These are phyloP conservation scores for Apostichopus japonicus DNA, from an alignment of 35 echinoderm and acorn worm genomes.

Conservation along the genomic window DNA sequence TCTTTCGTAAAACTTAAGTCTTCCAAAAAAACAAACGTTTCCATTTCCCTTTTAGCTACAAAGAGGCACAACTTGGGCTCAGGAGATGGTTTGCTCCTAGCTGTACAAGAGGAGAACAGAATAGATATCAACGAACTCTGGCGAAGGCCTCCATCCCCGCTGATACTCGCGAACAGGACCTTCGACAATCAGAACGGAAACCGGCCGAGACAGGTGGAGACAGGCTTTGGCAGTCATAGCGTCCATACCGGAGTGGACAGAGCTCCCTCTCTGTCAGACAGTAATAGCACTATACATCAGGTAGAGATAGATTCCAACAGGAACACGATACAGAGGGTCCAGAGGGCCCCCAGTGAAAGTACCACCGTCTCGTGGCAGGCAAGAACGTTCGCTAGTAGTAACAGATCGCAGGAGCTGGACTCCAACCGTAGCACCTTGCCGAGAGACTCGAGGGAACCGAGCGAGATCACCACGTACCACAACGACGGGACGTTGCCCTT, in stretches of 20 bases:
- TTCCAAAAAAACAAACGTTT: no score
- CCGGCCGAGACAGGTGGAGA: conserved; percentile 7
- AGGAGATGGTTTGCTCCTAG: conserved; percentile 55
- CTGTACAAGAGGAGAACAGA: conserved; percentile 71
- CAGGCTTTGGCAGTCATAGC: conserved; percentile 21
- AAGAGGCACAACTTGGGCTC: conserved; percentile 43
- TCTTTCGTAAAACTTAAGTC: background rate
- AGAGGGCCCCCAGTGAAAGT: conserved; percentile 50
- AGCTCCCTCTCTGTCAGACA: conserved; percentile 14
- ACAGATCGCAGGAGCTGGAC: conserved; percentile 52
- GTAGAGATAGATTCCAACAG: conserved; percentile 63
- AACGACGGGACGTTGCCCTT: conserved; percentile 50
- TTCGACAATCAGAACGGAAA: conserved; percentile 59
- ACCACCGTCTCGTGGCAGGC: conserved; percentile 52
- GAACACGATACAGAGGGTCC: conserved; percentile 46
- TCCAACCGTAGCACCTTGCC: conserved; percentile 38
- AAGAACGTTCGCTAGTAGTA: conserved; percentile 17
- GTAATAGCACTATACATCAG: conserved; percentile 44
- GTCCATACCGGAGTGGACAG: background rate
- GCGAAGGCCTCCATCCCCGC: conserved; percentile 63
- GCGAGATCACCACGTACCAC: conserved; percentile 52
- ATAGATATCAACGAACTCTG: conserved; percentile 70
- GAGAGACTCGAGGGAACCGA: conserved; percentile 17
- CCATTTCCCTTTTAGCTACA: conserved; percentile 6
- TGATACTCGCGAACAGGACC: conserved; percentile 52